These are phyloP conservation scores for Bergia puertoricense DNA, from an alignment of 92 coral and sea anemone species.

Conservation along the genomic window DNA sequence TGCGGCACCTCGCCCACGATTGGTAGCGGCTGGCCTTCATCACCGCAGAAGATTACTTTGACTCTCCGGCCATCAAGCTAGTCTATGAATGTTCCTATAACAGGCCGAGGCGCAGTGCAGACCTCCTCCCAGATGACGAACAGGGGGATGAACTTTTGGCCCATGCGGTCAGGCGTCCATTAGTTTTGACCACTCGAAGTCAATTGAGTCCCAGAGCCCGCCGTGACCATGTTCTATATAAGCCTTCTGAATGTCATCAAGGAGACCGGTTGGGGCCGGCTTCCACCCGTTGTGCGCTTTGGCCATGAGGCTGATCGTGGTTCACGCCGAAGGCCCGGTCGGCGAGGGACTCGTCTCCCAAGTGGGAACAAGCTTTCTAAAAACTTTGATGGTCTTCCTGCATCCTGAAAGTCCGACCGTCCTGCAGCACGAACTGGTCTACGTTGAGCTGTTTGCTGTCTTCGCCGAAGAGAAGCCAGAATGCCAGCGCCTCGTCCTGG, in stretches of 20 bases:
- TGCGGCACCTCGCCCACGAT: constrained; percentile 19
- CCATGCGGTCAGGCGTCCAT: constrained; percentile 22
- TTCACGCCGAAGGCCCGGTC: constrained; percentile 37
- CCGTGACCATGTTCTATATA: constrained; percentile 24
- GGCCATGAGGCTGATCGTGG: constrained; percentile 20
- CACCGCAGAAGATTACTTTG: constrained; percentile 32
- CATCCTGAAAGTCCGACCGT: constrained; percentile 3
- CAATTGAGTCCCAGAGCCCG: constrained; percentile 16
- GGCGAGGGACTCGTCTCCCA: constrained; percentile 22
- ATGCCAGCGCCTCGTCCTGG: too few relatives aligned
- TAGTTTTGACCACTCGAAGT: neutral
- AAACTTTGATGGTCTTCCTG: neutral
- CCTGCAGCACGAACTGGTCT: constrained; percentile 28
- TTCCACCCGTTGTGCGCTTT: constrained; percentile 6
- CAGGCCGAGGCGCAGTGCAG: constrained; percentile 13
- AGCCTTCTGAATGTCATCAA: constrained; percentile 2
- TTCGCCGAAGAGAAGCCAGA: neutral
- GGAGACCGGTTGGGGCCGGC: constrained; percentile 3
- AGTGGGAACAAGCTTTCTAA: neutral
- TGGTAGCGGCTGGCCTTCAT: constrained; percentile 26
- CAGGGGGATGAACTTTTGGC: constrained; percentile 8
- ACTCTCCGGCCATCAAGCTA: neutral
- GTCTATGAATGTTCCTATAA: neutral
- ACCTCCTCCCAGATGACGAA: constrained; percentile 36
- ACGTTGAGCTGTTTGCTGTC: neutral